A percentile compares a stretch with the other conserved stretches of the same genome.
These are phyloP conservation scores for Gymnobelideus leadbeateri DNA, from an alignment of 2,113 vertebrate genomes.

Conservation along the genomic window DNA sequence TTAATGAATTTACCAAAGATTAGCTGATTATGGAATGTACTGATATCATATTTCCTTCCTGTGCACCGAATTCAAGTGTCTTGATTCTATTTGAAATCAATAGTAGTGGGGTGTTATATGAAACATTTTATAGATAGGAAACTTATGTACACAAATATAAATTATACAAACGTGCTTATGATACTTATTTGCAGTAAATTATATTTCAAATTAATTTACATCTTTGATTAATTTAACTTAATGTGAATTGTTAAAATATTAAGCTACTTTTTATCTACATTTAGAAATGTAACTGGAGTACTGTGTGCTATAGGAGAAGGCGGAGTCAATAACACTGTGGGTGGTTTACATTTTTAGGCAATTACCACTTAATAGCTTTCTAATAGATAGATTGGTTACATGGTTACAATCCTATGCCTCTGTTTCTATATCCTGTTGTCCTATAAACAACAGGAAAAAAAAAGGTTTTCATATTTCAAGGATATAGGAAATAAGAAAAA, in stretches of 20 bases:
- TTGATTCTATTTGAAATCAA: constrained; percentile 78
- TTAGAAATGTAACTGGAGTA: constrained; percentile 44
- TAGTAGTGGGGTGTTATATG: constrained; percentile 53
- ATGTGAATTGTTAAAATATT: constrained; percentile 43
- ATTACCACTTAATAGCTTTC: constrained; percentile 10
- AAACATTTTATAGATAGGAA: constrained; percentile 55
- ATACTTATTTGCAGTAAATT: constrained; percentile 45
- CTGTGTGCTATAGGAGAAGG: constrained; percentile 20
- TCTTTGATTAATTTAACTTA: constrained; percentile 52
- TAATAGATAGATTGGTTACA: constrained; percentile 25
- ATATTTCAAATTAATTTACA: constrained; percentile 40
- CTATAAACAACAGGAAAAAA: constrained; percentile 26
- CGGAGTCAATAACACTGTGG: not conserved
- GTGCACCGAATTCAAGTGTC: constrained; percentile 72
- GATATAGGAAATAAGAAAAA: not conserved
- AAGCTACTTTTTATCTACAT: constrained; percentile 48
- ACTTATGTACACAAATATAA: constrained; percentile 39
- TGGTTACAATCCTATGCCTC: not conserved
- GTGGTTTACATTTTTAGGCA: constrained; percentile 19
- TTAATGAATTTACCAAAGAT: constrained; percentile 81
- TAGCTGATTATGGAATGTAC: constrained; percentile 74
- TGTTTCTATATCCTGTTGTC: constrained; percentile 2
- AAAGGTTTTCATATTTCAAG: constrained; percentile 33
- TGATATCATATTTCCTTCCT: constrained; percentile 79
- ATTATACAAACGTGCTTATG: constrained; percentile 39